Evolutionary conservation across 1,140 invertebrate species (phyloP), one percentile per base, ranked within the genome.

Genomic region (Hyposmocoma kahamanoa): DNA sequence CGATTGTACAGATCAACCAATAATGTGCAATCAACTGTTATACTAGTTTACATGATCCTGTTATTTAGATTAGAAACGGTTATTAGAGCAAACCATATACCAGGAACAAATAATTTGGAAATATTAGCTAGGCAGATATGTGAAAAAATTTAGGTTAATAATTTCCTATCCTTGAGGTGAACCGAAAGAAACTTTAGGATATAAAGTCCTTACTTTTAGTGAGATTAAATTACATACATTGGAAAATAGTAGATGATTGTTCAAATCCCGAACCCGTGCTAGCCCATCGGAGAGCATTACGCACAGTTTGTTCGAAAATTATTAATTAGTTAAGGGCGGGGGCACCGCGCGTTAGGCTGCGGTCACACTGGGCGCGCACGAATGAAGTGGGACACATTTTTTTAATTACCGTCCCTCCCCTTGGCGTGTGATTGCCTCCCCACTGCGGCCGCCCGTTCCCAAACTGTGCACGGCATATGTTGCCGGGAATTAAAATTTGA

Each of bases 351-450:
- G 32, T 36, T 43, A 42, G 48, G 59, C 54, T 70, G 72, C 66
- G 71, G 72, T 73, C 65, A 50, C 59, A 43, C 59, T 59, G 64
- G 57, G 55, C 47, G 39, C 50, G 63, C 58, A 47, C 65, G 58
- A 72, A 79, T 81, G 75, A 81, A 81, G 66, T 81, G 77, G 63
- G 74, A 79, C 74, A 79, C 66, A 70, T 82, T 82, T 82, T 82
- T 82, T 78, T 79, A 82, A 82, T 79, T 79, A 68, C 76, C 50
- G 22, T 22, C 32, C 45, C 54, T 41, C 38, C 50, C 42, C 26
- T 22, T 28, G n/a, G 22, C 34, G 30, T 20, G 17, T 45, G 43
- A 48, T 39, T 34, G 20, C 36, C 65, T 51, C 47, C 42, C 41
- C 36, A 15, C 28, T 24, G 50, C 38, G 43, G 20, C 36, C 3